Evolutionary conservation across 92 coral and sea anemone species (phyloP), one percentile per base, ranked within the genome.

Genomic region (Siderastrea radians): DNA sequence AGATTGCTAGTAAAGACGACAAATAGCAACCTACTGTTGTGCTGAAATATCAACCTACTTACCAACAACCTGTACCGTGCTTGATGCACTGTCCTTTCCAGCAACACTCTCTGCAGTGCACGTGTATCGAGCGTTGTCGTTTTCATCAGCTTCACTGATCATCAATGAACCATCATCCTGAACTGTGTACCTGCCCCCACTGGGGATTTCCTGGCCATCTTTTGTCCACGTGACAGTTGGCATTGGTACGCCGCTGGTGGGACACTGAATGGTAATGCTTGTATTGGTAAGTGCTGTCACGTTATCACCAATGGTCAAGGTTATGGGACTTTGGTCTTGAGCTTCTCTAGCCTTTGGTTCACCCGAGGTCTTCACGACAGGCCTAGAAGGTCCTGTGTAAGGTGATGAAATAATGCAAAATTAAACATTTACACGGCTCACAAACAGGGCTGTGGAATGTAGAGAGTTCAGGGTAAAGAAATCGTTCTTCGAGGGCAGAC

Each of bases 211-310:
- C 15, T 85, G 82, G 16, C 93, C 95, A 79, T 90, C 72, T 72
- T 89, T 86, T 19, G 91, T 86, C 95, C 95, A 93, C 2, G 86
- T 86, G 54, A 93, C 80, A 16, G 45, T 70, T 49, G 95, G 95
- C 46, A 63, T 63, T 49, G 95, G 95, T 43, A 85, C 82, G 7
- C 95, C 95, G 62, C 91, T 89, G 82, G 95, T 69, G 79, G 81
- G 86, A 86, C 95, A 93, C 76, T 82, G 58, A 68, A 93, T 82
- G 46, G 84, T 91, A 17, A 93, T 90, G 50, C 69, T 90, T 38
- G 92, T 87, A 47, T 88, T 68, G 68, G 74, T 54, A 57, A 93
- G 78, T 59, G 94, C 88, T 16, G 91, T 88, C 60, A 91, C 67
- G 62, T 84, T 91, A 52, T 91, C 94, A 52, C 92, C 94, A 53